Evolutionary conservation across 2,797 vertebrate species (phyloP).

Genomic region (Dryobates pubescens): DNA sequence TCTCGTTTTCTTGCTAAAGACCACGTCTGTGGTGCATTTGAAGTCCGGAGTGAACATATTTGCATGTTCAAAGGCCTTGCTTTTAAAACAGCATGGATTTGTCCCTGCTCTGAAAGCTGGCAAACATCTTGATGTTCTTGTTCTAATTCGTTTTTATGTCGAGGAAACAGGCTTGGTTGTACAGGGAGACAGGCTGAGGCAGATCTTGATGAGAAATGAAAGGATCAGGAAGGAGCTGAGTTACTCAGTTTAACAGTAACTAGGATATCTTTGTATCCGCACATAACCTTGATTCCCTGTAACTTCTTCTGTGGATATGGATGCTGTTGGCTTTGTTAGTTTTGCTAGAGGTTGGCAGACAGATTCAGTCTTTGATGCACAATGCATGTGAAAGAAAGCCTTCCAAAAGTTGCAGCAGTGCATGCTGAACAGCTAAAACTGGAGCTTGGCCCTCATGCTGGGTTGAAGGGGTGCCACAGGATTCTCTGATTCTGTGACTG

Average conservation of each 20-base stretch:
- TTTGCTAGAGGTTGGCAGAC: neutral
- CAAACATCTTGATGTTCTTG: neutral
- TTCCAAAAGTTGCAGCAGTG: neutral
- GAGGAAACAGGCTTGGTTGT: neutral
- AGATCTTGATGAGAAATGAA: constrained; percentile 8
- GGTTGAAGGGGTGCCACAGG: neutral
- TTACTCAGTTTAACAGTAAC: neutral
- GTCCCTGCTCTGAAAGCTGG: neutral
- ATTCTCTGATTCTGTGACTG: neutral
- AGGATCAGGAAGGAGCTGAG: neutral
- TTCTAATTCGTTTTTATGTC: neutral
- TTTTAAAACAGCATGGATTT: neutral
- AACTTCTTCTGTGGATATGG: neutral
- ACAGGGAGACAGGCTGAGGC: neutral
- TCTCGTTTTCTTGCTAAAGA: neutral
- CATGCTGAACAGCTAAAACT: neutral
- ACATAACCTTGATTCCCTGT: neutral
- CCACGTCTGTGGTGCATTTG: neutral
- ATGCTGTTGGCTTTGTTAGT: neutral
- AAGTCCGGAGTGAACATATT: neutral
- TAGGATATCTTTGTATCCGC: neutral
- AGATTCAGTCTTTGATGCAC: neutral
- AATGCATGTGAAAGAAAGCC: neutral
- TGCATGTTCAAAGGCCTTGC: neutral
- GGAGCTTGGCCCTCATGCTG: neutral